Percentiles rank a stretch among this genome's conserved stretches.
phyloP scores from a whole-genome alignment of 2,113 vertebrate genomes.

The Arothron firmamentum region DNA sequence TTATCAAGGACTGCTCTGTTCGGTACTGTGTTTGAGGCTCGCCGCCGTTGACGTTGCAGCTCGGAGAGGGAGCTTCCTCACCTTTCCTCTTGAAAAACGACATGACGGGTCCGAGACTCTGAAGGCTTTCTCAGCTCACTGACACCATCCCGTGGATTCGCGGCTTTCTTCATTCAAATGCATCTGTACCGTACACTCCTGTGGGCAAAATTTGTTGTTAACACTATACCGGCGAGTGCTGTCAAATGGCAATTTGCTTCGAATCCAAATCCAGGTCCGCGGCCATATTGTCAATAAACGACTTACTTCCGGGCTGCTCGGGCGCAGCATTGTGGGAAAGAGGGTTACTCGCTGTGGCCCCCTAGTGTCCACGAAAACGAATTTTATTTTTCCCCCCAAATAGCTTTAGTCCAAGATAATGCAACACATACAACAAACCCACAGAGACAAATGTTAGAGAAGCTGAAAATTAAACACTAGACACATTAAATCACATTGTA shows the following conservation, averaged over 20 bases:
- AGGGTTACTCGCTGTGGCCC: conserved; percentile 8
- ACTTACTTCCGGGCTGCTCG: conserved; percentile 79
- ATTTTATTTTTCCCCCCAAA: neutral
- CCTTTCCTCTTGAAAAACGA: conserved; percentile 90
- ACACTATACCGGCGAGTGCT: conserved; percentile 35
- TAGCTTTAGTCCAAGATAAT: neutral
- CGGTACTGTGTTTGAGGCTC: neutral
- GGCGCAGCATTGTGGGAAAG: conserved; percentile 74
- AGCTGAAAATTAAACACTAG: no score
- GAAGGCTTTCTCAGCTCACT: conserved; percentile 68
- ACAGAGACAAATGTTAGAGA: no score
- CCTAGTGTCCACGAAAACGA: conserved; percentile 11
- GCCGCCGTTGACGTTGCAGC: conserved; percentile 39
- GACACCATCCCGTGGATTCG: conserved; percentile 67
- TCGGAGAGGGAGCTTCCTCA: conserved; percentile 63
- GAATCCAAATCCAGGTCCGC: conserved; percentile 65
- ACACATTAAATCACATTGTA: no score
- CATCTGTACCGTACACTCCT: conserved; percentile 26
- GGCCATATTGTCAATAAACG: conserved; percentile 89
- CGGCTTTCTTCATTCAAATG: conserved; percentile 78
- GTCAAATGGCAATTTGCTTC: conserved; percentile 59
- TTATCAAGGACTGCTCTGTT: neutral
- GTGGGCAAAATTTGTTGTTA: conserved; percentile 1
- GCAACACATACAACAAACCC: no score
- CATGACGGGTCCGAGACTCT: conserved; percentile 74